Conservation (phyloP, 2,113 vertebrate species). For the Forbesichthys papilliferus region DNA sequence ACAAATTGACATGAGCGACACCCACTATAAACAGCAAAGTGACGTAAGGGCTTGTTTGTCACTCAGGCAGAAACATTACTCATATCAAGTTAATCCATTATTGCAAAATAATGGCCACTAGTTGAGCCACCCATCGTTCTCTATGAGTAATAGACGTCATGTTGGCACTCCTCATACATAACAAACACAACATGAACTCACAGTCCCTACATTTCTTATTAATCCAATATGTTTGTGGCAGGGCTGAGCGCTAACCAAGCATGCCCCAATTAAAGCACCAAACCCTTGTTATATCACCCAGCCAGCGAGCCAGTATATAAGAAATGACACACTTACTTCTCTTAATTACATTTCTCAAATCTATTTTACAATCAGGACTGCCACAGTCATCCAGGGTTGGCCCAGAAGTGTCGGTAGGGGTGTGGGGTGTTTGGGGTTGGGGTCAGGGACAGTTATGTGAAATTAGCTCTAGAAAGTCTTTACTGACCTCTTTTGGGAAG, state of each 20-base stretch:
- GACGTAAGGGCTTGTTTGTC: too few species aligned
- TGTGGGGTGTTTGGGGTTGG: too few species aligned
- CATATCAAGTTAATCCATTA: slow-evolving; percentile 37
- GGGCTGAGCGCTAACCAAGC: slow-evolving; percentile 28
- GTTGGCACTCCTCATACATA: slow-evolving; percentile 33
- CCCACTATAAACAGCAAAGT: too few species aligned
- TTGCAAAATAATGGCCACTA: slow-evolving; percentile 7
- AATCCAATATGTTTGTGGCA: slow-evolving; percentile 48
- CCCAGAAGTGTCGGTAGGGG: neutral
- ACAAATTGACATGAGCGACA: too few species aligned
- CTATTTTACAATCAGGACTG: slow-evolving; percentile 30
- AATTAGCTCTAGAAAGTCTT: neutral
- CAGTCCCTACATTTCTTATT: slow-evolving; percentile 25
- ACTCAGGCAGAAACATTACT: too few species aligned
- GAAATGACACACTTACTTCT: slow-evolving; percentile 41
- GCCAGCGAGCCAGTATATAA: slow-evolving; percentile 12
- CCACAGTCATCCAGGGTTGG: slow-evolving; percentile 10
- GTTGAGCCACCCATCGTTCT: slow-evolving; percentile 41
- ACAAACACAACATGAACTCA: slow-evolving; percentile 45
- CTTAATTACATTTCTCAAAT: slow-evolving; percentile 59
- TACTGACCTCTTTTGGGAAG: neutral
- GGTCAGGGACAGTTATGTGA: neutral
- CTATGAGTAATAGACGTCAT: slow-evolving; percentile 8
- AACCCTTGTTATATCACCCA: slow-evolving; percentile 41
- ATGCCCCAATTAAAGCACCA: slow-evolving; percentile 49